Evolutionary conservation across 2,113 vertebrate genomes (phyloP).

Genomic region (Gasterosteus aculeatus): DNA sequence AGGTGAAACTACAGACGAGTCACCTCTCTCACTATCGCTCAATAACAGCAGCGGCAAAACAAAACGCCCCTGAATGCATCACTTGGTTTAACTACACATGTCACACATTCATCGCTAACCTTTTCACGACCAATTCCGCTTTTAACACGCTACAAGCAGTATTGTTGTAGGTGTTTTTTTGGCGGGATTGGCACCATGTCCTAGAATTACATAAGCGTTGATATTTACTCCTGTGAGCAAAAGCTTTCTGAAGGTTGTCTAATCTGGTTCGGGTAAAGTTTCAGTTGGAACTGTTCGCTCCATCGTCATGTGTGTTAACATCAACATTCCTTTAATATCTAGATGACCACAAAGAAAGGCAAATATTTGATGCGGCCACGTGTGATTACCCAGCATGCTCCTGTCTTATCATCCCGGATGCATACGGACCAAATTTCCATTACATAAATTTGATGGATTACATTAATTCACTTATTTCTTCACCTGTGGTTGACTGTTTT

Average conservation of each 20-base stretch:
- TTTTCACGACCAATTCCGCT: not conserved
- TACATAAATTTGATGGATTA: not conserved
- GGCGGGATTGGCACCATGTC: not conserved
- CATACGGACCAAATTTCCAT: not conserved
- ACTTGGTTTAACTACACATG: not conserved
- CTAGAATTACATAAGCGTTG: not conserved
- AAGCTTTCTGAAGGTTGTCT: not conserved
- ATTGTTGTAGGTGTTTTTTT: not conserved
- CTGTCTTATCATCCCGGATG: constrained; percentile 4
- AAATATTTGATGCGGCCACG: constrained; percentile 8
- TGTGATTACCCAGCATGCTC: not conserved
- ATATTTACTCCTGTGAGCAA: not conserved
- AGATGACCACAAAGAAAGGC: not conserved
- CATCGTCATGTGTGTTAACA: not conserved
- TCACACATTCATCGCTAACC: not conserved
- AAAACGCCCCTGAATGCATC: not conserved
- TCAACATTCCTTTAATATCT: not conserved
- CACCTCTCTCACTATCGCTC: not conserved
- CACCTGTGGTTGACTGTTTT: not conserved
- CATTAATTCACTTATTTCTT: no score
- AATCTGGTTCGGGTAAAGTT: not conserved
- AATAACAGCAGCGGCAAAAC: not conserved
- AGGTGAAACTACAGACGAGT: not conserved
- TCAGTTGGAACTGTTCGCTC: not conserved
- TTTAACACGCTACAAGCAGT: not conserved